Evolutionary conservation across 2,888 invertebrate species (phyloP), one percentile per base, ranked within the genome.

Genomic region (Latheticus oryzae): DNA sequence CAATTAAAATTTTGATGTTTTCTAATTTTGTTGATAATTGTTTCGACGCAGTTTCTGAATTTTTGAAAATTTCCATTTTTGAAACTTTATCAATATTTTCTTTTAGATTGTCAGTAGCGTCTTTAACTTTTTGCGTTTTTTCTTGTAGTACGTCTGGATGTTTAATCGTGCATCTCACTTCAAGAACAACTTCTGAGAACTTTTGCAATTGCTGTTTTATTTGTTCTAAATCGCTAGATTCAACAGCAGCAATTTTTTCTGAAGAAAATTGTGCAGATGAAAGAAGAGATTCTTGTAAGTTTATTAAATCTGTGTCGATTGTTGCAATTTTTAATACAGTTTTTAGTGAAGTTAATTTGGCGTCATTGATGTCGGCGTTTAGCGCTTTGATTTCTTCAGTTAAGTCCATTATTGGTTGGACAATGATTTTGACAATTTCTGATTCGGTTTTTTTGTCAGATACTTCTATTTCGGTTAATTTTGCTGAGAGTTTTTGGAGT

Each of bases 191-290:
- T n/a, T 51, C 37, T 2, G 48, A 51, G 1, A 64, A 24, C 42
- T 59, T 51, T 32, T 69, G 37, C 24, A 72, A 30, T n/a, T 67
- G 66, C 47, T 60, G 61, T 28, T 54, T 56, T 19, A 47, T 32
- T 9, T 11, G 12, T 12, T 17, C 21, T n/a, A 54, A 12, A 28
- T 32, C 13, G 12, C 17, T 1, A 5, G 33, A 15, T 32, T 33
- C 15, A 15, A 47, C 17, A n/a, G 8, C 7, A 7, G 24, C 24
- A 26, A 50, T 15, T 21, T 50, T 15, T 16, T 50, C 50, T 0
- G 50, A 50, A 1, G 26, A 26, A 28, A 50, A 50, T 12, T 50
- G 13, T 38, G 37, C 38, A 5, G 50, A 38, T 9, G 26, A 12
- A n/a, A 50, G 26, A 2, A 50, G 3, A 15, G 50, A 23, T 19